A percentile compares a stretch with the other conserved stretches of the same genome.
These are phyloP conservation scores for Zonotrichia leucophrys DNA, from an alignment of 2,113 vertebrate genomes.

Conservation along the genomic window DNA sequence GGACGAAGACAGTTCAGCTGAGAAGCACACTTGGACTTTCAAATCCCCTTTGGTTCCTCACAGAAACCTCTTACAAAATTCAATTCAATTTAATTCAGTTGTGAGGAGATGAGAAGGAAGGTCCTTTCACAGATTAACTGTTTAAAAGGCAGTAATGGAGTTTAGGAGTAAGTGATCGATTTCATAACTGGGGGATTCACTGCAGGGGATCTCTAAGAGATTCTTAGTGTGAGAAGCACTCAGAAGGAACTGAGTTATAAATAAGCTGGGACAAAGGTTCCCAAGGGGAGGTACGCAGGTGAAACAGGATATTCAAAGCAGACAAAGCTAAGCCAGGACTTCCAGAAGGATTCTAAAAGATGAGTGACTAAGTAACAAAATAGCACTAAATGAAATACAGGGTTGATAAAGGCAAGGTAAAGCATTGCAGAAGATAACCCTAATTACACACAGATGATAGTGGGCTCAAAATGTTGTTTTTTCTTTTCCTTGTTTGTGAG, in stretches of 20 bases:
- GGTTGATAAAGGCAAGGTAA: not conserved
- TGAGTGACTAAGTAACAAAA: not conserved
- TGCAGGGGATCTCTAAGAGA: not conserved
- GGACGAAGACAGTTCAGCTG: not conserved
- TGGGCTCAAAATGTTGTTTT: not conserved
- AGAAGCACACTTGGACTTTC: not conserved
- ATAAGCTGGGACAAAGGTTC: not conserved
- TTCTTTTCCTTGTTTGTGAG: rapidly evolving
- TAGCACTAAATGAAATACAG: not conserved
- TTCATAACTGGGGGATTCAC: not conserved
- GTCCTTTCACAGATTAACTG: not conserved
- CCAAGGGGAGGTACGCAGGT: not conserved
- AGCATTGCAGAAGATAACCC: not conserved
- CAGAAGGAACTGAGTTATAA: not conserved
- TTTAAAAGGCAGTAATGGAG: not conserved
- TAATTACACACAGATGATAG: not conserved
- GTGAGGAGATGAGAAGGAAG: not conserved
- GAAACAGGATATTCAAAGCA: not conserved
- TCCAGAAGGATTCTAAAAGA: not conserved
- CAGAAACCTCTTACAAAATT: not conserved
- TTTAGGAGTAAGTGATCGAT: not conserved
- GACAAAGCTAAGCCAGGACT: not conserved
- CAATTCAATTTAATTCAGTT: not conserved
- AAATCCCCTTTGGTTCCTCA: not conserved
- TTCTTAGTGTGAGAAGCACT: not conserved